phyloP scores from a whole-genome alignment of 2,888 invertebrate genomes.

The Piscicola geometra region DNA sequence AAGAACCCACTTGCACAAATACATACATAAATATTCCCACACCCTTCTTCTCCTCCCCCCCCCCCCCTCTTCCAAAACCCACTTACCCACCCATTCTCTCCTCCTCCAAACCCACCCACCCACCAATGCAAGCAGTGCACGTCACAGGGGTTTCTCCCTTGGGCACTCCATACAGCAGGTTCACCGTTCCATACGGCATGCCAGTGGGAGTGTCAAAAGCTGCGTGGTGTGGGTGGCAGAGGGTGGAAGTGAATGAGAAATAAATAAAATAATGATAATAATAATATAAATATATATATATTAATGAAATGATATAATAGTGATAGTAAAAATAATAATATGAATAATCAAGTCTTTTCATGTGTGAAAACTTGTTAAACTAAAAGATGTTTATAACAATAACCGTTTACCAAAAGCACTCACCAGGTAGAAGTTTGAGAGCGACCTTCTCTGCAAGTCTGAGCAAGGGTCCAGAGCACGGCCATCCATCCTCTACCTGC shows the following conservation, averaged over 20 bases:
- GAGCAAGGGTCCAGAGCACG: conserved; percentile 88
- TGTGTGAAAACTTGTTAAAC: neutral
- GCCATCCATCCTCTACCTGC: conserved; percentile 80
- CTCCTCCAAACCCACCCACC: neutral
- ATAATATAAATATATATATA: too few species aligned
- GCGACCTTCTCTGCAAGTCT: conserved; percentile 91
- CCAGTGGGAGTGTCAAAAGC: conserved; percentile 63
- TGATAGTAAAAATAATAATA: too few species aligned
- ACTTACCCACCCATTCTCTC: too few species aligned
- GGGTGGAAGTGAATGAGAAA: too few species aligned
- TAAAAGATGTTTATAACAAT: neutral
- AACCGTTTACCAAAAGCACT: too few species aligned
- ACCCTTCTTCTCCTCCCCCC: too few species aligned
- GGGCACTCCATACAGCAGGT: conserved; percentile 84
- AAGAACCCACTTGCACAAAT: too few species aligned
- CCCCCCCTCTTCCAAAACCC: too few species aligned
- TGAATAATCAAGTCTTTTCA: neutral
- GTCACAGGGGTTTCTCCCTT: conserved; percentile 90
- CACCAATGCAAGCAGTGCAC: conserved; percentile 91
- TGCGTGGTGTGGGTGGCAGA: too few species aligned
- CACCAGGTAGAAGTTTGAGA: conserved; percentile 74
- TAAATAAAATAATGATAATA: too few species aligned
- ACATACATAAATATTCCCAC: too few species aligned
- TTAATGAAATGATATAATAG: too few species aligned
- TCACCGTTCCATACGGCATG: conserved; percentile 97